phyloP scores from a whole-genome alignment of 1,140 invertebrate genomes.

The Drosophila sucinea region DNA sequence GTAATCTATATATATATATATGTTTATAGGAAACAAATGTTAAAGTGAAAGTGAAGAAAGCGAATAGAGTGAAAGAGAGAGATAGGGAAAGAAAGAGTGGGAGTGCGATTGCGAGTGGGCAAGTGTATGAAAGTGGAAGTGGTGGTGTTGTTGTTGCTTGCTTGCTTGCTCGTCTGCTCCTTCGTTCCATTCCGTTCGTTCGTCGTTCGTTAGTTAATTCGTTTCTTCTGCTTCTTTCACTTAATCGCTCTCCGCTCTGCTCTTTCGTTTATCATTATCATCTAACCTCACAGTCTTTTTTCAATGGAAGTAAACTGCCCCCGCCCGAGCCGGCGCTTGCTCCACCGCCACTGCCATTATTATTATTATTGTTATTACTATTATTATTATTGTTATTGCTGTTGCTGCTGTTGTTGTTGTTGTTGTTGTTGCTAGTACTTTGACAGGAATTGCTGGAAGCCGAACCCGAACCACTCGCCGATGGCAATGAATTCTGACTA shows the following conservation, averaged over 20 bases:
- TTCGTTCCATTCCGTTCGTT: neutral
- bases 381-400: slow-evolving; percentile 61
- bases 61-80: neutral
- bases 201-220: slow-evolving; percentile 1
- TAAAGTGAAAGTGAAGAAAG: slow-evolving; percentile 7
- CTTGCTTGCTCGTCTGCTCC: no score
- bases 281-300: slow-evolving; percentile 93
- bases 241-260: slow-evolving; percentile 23
- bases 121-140: neutral
- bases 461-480: slow-evolving; percentile 64
- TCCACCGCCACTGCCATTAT: slow-evolving; percentile 45
- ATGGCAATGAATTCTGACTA: slow-evolving; percentile 71
- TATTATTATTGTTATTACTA: slow-evolving; percentile 54
- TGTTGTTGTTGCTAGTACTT: slow-evolving; percentile 62
- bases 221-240: slow-evolving; percentile 10
- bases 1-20: no score
- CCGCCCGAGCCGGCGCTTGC: slow-evolving; percentile 42
- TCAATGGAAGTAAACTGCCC: slow-evolving; percentile 85
- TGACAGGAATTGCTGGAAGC: slow-evolving; percentile 61
- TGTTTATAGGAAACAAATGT: neutral
- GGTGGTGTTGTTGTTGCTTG: neutral
- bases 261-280: slow-evolving; percentile 86
- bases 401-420: slow-evolving; percentile 56
- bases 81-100: neutral
- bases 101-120: neutral